Percentiles rank a stretch among this genome's conserved stretches.
These are phyloP conservation scores for Galago senegalensis DNA, from an alignment of 2,797 vertebrate species.

Conservation along the genomic window DNA sequence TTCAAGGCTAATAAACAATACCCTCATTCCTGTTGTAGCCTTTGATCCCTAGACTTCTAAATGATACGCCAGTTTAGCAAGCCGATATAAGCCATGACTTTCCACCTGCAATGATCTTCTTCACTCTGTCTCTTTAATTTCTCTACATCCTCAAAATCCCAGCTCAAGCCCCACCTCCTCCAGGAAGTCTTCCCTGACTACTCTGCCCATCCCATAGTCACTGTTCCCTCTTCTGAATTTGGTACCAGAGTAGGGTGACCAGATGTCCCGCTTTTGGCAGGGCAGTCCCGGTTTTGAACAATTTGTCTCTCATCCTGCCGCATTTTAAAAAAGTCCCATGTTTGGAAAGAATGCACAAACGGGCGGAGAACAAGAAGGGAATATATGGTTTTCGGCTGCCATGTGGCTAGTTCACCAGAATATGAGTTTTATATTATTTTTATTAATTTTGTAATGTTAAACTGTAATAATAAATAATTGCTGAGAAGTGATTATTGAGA, in stretches of 20 bases:
- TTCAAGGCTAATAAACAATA: neutral
- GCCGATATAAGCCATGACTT: neutral
- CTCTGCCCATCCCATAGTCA: neutral
- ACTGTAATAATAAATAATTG: no score
- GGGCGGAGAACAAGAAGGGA: no score
- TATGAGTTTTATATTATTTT: no score
- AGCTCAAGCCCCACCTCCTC: neutral
- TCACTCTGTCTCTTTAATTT: neutral
- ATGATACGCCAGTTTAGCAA: neutral
- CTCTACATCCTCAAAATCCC: neutral
- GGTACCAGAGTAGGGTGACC: neutral
- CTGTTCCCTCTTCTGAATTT: neutral
- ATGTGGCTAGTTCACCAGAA: no score
- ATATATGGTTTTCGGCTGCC: no score
- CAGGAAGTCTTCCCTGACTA: neutral
- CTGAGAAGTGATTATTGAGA: no score
- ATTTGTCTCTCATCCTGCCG: no score
- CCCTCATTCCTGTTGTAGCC: neutral
- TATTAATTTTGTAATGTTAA: no score
- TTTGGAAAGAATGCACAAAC: no score
- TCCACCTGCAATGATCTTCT: neutral
- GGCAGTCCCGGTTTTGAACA: no score
- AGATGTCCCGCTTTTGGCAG: no score
- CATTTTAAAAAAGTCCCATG: no score
- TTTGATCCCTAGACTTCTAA: conserved; percentile 29